Evolutionary conservation across 1,140 invertebrate genomes (phyloP).

Genomic region (Diorhabda sublineata): DNA sequence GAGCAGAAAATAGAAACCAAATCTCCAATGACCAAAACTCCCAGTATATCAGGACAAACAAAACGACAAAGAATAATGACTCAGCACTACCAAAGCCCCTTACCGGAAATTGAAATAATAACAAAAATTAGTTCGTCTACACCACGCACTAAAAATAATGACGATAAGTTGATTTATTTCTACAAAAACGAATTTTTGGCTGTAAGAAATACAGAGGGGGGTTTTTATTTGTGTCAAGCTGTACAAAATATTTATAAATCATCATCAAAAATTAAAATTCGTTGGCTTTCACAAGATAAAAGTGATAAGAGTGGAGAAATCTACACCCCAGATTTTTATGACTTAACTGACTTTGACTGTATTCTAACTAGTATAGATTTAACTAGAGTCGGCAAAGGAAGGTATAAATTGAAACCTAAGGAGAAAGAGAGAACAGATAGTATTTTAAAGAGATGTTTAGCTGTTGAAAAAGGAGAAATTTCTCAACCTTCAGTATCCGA

Average conservation of each 20-base stretch:
- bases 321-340: constrained; percentile 87
- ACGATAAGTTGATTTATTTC: constrained; percentile 81
- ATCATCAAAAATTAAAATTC: constrained; percentile 76
- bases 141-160: constrained; percentile 60
- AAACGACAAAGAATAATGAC: constrained; percentile 40
- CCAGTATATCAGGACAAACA: constrained; percentile 25
- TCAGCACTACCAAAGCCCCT: constrained; percentile 76
- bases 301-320: constrained; percentile 61
- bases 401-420: constrained; percentile 64
- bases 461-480: constrained; percentile 71
- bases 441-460: constrained; percentile 78
- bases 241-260: constrained; percentile 87
- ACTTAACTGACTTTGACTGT: constrained; percentile 85
- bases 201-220: constrained; percentile 80
- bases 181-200: constrained; percentile 87
- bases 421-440: constrained; percentile 76
- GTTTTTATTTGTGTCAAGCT: constrained; percentile 87
- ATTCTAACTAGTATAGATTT: constrained; percentile 82
- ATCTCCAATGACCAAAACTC: constrained; percentile 28
- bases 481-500: constrained; percentile 65
- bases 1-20: constrained; percentile 45
- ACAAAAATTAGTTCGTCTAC: constrained; percentile 63
- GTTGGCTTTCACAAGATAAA: constrained; percentile 80
- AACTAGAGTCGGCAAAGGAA: constrained; percentile 66
- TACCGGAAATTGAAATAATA: constrained; percentile 70